Evolutionary conservation across 2,113 vertebrate species (phyloP), one percentile per base, ranked within the genome.

Genomic region (Puffinus mauretanicus): DNA sequence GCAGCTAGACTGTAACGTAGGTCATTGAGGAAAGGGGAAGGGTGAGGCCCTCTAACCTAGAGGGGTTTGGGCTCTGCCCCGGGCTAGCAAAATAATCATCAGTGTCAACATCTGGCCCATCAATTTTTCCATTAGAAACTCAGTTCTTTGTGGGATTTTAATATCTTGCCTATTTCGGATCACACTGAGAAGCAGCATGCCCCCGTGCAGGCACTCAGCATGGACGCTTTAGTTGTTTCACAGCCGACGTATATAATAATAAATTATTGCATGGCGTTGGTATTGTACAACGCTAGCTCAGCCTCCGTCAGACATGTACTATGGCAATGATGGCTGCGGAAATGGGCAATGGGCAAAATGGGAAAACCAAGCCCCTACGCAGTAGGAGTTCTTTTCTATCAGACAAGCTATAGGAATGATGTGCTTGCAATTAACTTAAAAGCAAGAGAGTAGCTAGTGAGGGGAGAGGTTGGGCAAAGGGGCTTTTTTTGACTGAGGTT

Each of bases 81-180:
- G 8, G 73, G 46, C 73, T 94, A 78, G 62, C 25, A 52, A 66
- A 91, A 52, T 70, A 82, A 60, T 85, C 32, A 42, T 80, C 47
- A 77, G n/a, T 65, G 55, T 82, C 91, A 95, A 96, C 94, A 94
- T 94, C 91, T 96, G 94, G 75, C 78, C 71, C 44, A 64, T 93
- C 89, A 82, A 7, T 91, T 93, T 89, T 95, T 94, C 75, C 75
- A 77, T 94, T 94, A 95, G 75, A 88, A 96, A 51, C 73, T 69
- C 84, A 22, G n/a, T 94, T 94, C 84, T 95, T 93, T 75, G 58
- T 89, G 79, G 44, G 60, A 38, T 92, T 94, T 93, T 96, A 96
- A 44, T 95, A 64, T 91, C 87, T 94, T 82, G 95, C 84, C 95
- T 93, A 58, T 93, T 95, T 88, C 1, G 2, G 52, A 73, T 94